Base-by-base conservation (phyloP, 2,888 invertebrate genomes). In the Dascillus cervinus region DNA sequence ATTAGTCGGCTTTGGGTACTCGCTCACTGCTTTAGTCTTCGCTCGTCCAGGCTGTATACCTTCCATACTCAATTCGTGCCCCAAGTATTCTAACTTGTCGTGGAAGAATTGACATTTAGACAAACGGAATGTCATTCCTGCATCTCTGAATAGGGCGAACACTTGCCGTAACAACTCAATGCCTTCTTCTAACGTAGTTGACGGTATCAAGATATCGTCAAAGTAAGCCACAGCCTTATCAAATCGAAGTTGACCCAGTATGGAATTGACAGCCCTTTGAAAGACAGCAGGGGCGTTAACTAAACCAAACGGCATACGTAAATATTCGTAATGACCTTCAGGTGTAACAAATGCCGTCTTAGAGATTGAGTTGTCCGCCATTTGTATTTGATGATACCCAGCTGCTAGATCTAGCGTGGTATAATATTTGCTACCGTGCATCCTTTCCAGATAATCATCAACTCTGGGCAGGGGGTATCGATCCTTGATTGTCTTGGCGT, bases 271-370 rank as follows among this genome's bases (percentile, higher is more conserved):
- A 13, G 50, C 32, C 5, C 49, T 34, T 26, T 53, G 52, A 34
- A 55, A 60, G 3, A 50, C 50, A 15, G 46, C 44, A 3, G 53
- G 51, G 0, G 55, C 53, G 27, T 57, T 58, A 3, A 42, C 27
- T 1, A 60, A 32, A 2, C 58, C 58, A 36, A 60, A 63, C 2
- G 52, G 49, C 52, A 57, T 50, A n/a, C 43, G 31, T 2, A 44
- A 28, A 30, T 50, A 56, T 40, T 58, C 48, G 22, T 41, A 59
- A 4, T 52, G 30, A 3, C 54, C 54, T 22, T 54, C 52, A 0
- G 47, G 47, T 2, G 53, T 58, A 2, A 47, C 43, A 22, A 56
- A 52, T 3, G 50, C 53, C 1, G 55, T 60, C 19, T 50, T 53
- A 3, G n/a, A n/a, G n/a, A 44, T 41, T 11, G 47, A 50, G 3